Evolutionary conservation across 1,140 invertebrate species (phyloP).

Genomic region (Eriosoma lanigerum): DNA sequence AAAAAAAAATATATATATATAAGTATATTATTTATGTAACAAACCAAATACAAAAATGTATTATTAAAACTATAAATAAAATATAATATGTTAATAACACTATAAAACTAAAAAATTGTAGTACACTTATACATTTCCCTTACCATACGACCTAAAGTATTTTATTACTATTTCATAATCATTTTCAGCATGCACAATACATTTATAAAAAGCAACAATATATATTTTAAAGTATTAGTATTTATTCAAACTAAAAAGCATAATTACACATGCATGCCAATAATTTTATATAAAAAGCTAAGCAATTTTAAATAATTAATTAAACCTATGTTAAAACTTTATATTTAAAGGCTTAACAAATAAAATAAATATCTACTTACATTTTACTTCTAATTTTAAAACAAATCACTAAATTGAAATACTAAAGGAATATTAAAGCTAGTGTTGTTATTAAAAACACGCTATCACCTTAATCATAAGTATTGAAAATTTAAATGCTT

Average conservation of each 20-base stretch:
- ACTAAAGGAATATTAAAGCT: background rate
- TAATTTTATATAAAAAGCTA: conserved; percentile 11
- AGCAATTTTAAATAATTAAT: conserved; percentile 16
- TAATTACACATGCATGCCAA: background rate
- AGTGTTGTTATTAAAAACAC: conserved; percentile 15
- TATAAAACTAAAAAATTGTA: background rate
- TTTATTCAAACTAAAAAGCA: background rate
- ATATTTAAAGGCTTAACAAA: background rate
- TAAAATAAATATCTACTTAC: background rate
- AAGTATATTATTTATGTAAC: too few species aligned
- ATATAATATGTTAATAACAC: too few species aligned
- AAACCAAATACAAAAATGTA: too few species aligned
- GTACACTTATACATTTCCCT: background rate
- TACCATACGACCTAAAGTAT: background rate
- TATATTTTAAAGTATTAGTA: background rate
- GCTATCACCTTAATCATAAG: conserved; percentile 6
- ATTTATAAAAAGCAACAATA: background rate
- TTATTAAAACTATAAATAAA: too few species aligned
- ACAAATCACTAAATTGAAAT: conserved; percentile 11
- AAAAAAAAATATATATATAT: too few species aligned
- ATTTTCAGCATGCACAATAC: background rate
- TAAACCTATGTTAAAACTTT: background rate
- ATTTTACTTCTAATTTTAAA: background rate
- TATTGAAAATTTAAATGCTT: background rate
- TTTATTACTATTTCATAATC: background rate